phyloP scores from a whole-genome alignment of 2,797 vertebrate genomes.

The Trematomus bernacchii region DNA sequence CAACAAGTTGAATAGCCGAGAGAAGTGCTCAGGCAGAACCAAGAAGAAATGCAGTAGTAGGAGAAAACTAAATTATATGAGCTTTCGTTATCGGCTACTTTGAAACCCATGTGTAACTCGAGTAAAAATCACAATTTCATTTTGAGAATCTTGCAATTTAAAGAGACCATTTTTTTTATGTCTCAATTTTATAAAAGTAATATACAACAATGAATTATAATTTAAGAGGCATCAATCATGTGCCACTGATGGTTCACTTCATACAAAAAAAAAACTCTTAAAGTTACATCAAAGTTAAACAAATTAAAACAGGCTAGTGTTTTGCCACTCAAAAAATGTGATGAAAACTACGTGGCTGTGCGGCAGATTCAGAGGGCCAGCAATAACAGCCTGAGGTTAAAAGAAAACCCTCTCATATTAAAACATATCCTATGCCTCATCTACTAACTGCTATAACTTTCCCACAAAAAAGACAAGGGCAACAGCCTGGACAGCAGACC shows the following conservation, averaged over 20 bases:
- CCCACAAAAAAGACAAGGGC: constrained; percentile 30
- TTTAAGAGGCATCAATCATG: constrained; percentile 49
- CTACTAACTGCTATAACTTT: constrained; percentile 43
- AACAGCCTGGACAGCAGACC: constrained; percentile 18
- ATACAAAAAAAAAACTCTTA: constrained; percentile 56
- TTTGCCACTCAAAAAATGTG: constrained; percentile 62
- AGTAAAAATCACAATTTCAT: constrained; percentile 19
- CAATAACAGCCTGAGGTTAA: constrained; percentile 70
- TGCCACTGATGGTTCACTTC: constrained; percentile 42
- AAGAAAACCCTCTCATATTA: constrained; percentile 45
- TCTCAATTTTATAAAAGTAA: constrained; percentile 13
- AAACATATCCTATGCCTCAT: constrained; percentile 44
- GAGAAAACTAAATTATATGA: constrained; percentile 28
- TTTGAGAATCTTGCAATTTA: constrained; percentile 2
- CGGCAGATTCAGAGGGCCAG: constrained; percentile 65
- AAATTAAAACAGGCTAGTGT: constrained; percentile 64
- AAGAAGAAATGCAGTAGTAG: constrained; percentile 22
- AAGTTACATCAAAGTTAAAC: constrained; percentile 62
- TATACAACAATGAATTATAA: constrained; percentile 28
- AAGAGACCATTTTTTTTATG: constrained; percentile 3
- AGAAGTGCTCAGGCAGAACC: constrained; percentile 35
- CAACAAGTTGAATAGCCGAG: constrained; percentile 40
- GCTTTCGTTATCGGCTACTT: constrained; percentile 4
- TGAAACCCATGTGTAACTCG: constrained; percentile 24
- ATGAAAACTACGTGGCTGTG: constrained; percentile 69